Percentiles rank a stretch among this genome's conserved stretches.
These are phyloP conservation scores for Tachina grossa DNA, from an alignment of 2,888 invertebrate species.

Conservation along the genomic window DNA sequence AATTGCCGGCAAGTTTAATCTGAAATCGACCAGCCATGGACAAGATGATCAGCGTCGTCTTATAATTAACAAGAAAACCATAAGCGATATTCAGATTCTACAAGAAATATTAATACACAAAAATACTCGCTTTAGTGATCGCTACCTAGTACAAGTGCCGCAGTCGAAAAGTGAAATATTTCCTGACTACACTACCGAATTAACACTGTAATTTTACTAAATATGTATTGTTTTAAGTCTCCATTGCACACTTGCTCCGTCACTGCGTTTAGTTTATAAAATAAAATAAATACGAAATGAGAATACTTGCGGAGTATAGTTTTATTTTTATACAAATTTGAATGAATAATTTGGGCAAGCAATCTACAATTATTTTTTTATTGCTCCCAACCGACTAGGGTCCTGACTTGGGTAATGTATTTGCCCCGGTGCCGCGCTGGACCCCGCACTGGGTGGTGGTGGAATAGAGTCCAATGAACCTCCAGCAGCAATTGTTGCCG, in stretches of 20 bases:
- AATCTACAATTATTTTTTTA: slow-evolving; percentile 77
- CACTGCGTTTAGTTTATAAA: slow-evolving; percentile 33
- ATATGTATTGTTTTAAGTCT: slow-evolving; percentile 11
- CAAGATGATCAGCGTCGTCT: slow-evolving; percentile 81
- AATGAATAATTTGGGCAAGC: neutral
- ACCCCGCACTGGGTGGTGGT: slow-evolving; percentile 83
- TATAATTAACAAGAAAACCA: slow-evolving; percentile 79
- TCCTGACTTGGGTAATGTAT: slow-evolving; percentile 99
- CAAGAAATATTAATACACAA: slow-evolving; percentile 77
- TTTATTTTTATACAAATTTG: neutral
- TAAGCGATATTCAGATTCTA: slow-evolving; percentile 76
- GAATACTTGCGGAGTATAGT: slow-evolving; percentile 4
- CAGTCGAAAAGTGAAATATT: slow-evolving; percentile 77
- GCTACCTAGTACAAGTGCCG: slow-evolving; percentile 81
- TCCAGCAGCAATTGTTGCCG: slow-evolving; percentile 57
- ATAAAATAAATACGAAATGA: neutral
- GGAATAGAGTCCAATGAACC: slow-evolving; percentile 78
- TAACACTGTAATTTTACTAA: slow-evolving; percentile 72
- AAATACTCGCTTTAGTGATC: slow-evolving; percentile 78
- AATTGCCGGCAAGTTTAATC: slow-evolving; percentile 82
- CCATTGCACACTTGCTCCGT: slow-evolving; percentile 15
- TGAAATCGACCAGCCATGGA: slow-evolving; percentile 84
- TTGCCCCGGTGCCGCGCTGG: slow-evolving; percentile 84
- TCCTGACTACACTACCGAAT: slow-evolving; percentile 76
- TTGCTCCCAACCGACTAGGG: slow-evolving; percentile 93